Base-by-base conservation (phyloP, 2,888 invertebrate genomes). In the Pseudanteris insignis region DNA sequence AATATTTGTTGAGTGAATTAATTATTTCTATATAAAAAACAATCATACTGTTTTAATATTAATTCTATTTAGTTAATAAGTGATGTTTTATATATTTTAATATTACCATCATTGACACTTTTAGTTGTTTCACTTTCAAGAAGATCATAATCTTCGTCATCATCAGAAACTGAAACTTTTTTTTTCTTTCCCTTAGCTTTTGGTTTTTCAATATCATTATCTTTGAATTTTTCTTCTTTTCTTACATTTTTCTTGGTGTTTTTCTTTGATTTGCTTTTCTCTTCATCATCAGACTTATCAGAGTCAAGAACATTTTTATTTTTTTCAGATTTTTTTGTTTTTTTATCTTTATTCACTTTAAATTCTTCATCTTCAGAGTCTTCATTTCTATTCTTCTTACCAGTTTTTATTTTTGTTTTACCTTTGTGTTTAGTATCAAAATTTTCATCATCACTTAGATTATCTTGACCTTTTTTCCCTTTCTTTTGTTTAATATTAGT, bases 141-240 rank as follows among this genome's bases (percentile, higher is more conserved):
- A 57, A 61, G 46, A n/a, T 32, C 32, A 14, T 63, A 48, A 36
- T 67, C 63, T 28, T 67, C 60, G 9, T 66, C 66, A 33, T 68
- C 65, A 8, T 64, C 65, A 4, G 65, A 65, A 6, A 59, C 58
- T 5, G 11, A 38, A 40, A 64, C 67, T n/a, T 54, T 60, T 67
- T 28, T 82, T 66, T 30, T 82, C 66, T 50, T 67, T 67, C 48
- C 48, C 33, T 68, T 68, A 8, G 7, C 21, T 26, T 68, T 72
- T 1, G 60, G 84, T 84, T 70, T 84, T 83, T 81, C 66, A 72
- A 82, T 70, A 74, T 82, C 73, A 71, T 81, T 75, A 29, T 86
- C 85, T 43, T 82, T 82, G 43, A 54, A 36, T 82, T 81, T 25
- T 43, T 32, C 34, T 63, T 67, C 46, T 36, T 66, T 46, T 41